Conservation (phyloP, 2,797 vertebrate species). For the Champsocephalus esox region DNA sequence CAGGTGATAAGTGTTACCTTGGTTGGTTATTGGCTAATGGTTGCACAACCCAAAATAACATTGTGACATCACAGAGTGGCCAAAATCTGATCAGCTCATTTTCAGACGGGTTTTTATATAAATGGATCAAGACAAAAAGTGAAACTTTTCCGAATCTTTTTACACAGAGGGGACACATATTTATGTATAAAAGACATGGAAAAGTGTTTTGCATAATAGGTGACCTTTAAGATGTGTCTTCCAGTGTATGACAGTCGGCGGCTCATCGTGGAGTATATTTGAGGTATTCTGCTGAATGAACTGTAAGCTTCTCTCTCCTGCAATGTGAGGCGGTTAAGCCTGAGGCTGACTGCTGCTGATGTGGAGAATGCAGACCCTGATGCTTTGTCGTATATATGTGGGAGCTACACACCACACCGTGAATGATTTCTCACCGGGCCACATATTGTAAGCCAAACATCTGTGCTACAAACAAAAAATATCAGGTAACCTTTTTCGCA, state of each 20-base stretch:
- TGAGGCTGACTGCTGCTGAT: constrained; percentile 44
- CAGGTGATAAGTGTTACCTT: no score
- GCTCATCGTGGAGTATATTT: constrained; percentile 1
- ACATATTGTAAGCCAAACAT: constrained; percentile 31
- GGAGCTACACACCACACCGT: constrained; percentile 11
- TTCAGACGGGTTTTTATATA: no score
- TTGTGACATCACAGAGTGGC: no score
- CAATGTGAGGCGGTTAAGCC: constrained; percentile 31
- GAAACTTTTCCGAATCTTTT: no score
- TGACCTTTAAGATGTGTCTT: constrained; percentile 7
- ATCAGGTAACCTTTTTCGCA: constrained; percentile 29
- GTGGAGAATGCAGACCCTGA: constrained; percentile 39
- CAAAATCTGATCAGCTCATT: no score
- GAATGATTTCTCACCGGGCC: constrained; percentile 12
- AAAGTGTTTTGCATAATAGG: neutral
- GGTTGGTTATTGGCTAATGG: no score
- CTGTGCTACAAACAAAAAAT: constrained; percentile 16
- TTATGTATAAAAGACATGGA: no score
- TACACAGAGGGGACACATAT: no score
- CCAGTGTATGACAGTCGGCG: constrained; percentile 2
- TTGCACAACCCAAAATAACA: no score
- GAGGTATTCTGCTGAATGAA: constrained; percentile 28
- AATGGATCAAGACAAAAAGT: no score
- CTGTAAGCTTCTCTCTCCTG: constrained; percentile 25
- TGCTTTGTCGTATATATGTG: constrained; percentile 39